These are phyloP conservation scores for Ammodytes dubius DNA, from an alignment of 2,113 vertebrate species.

Conservation along the genomic window DNA sequence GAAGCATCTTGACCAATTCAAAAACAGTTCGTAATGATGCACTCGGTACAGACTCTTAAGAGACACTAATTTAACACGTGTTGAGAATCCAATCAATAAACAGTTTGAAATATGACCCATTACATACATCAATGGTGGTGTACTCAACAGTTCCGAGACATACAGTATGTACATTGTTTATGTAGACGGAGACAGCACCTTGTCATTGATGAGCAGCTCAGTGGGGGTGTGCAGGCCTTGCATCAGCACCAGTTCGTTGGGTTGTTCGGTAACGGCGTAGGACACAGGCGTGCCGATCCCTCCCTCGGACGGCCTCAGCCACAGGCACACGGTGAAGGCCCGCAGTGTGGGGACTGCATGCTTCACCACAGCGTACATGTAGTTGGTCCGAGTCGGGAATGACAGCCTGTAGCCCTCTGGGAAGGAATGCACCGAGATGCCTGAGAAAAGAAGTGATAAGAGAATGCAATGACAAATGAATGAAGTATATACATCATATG, in stretches of 20 bases:
- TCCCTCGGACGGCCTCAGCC: slow-evolving; percentile 88
- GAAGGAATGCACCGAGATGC: slow-evolving; percentile 78
- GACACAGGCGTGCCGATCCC: slow-evolving; percentile 95
- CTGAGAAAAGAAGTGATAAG: slow-evolving; percentile 18
- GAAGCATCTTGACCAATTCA: no score
- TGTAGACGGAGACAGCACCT: slow-evolving; percentile 81
- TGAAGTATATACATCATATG: neutral
- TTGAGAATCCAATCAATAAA: slow-evolving; percentile 4
- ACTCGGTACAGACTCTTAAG: neutral
- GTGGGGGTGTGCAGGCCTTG: slow-evolving; percentile 91
- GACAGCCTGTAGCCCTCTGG: slow-evolving; percentile 92
- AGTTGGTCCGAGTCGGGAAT: slow-evolving; percentile 93
- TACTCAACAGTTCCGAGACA: neutral
- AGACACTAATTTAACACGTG: neutral
- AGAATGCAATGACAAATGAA: neutral
- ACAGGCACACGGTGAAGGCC: slow-evolving; percentile 93
- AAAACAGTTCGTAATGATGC: neutral
- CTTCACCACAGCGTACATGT: slow-evolving; percentile 92
- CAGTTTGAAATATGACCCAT: neutral
- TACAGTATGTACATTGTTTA: neutral
- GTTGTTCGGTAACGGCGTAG: slow-evolving; percentile 91
- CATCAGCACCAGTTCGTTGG: slow-evolving; percentile 94
- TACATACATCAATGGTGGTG: neutral
- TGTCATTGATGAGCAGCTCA: slow-evolving; percentile 96
- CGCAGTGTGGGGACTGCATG: slow-evolving; percentile 90